phyloP scores from a whole-genome alignment of 2,888 invertebrate genomes.

The Allacma fusca region DNA sequence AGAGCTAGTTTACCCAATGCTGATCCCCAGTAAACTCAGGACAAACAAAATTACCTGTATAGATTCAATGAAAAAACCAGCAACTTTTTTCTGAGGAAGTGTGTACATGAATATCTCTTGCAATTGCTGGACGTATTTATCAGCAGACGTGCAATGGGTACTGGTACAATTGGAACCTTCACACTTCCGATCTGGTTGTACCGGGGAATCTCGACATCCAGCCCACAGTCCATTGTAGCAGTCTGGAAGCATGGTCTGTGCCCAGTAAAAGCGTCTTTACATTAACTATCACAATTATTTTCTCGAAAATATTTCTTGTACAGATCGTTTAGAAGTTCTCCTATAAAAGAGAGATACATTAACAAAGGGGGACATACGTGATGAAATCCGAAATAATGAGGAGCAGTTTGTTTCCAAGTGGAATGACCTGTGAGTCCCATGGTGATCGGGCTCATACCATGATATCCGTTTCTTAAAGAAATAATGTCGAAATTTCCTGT shows the following conservation, averaged over 20 bases:
- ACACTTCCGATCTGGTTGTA: conserved; percentile 76
- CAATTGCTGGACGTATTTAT: conserved; percentile 84
- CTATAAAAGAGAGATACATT: too few species aligned
- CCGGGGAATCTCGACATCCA: conserved; percentile 90
- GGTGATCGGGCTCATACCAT: conserved; percentile 86
- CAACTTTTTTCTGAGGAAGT: conserved; percentile 79
- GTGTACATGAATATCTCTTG: conserved; percentile 80
- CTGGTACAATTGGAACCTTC: conserved; percentile 63
- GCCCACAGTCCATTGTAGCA: conserved; percentile 92
- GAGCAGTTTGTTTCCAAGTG: conserved; percentile 79
- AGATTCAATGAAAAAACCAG: conserved; percentile 92
- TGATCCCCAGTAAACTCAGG: background rate
- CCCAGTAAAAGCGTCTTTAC: too few species aligned
- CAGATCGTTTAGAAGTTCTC: too few species aligned
- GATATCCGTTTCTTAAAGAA: conserved; percentile 88
- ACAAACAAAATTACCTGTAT: conserved; percentile 73
- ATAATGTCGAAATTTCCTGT: conserved; percentile 86
- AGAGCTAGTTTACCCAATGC: too few species aligned
- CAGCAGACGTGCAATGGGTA: conserved; percentile 68
- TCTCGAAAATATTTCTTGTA: too few species aligned
- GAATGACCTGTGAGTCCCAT: conserved; percentile 83
- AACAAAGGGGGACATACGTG: conserved; percentile 71
- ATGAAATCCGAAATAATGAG: conserved; percentile 77
- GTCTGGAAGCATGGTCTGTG: conserved; percentile 87
- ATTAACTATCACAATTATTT: too few species aligned